Base-by-base conservation (phyloP, 2,888 invertebrate species). In the Xylota sylvarum region DNA sequence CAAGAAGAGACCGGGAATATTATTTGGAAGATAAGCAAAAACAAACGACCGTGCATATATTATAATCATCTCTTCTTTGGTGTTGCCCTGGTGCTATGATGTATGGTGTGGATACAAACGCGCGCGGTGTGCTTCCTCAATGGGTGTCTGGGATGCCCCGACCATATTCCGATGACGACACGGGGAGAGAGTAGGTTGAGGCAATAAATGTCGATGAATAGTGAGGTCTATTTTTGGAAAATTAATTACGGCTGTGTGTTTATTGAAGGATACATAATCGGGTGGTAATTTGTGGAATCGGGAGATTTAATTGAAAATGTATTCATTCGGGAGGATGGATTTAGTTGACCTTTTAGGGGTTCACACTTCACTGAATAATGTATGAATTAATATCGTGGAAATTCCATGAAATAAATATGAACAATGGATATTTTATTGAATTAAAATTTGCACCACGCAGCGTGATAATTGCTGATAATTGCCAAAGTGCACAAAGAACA, bases 21-120 rank as follows among this genome's bases (percentile, higher is more conserved):
- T 73, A 40, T 62, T 62, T 52, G 30, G 62, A 73, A 73, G 62
- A 62, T 73, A 73, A 73, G 62, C 64, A 74, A 74, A 74, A 52
- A 27, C 62, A 35, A 12, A 52, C 43, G 58, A 46, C 62, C 52
- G 52, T 17, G 48, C 58, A 74, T 56, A 35, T 62, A 50, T 43
- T 43, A 73, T 62, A 62, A 52, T 43, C 23, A 52, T 62, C 40
- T 62, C 40, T 50, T 60, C 37, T 60, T 1, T 23, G 48, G 35
- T 35, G 37, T 50, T 60, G 60, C 48, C 50, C 60, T 73, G 40
- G 27, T 55, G 40, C 60, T 62, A 50, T 73, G 73, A 73, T 62
- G 73, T 73, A 73, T 58, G n/a, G 62, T 52, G 62, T 62, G 30
- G 52, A 73, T 73, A 37, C 40, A 73, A 62, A 48, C 48, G 72